A percentile compares a stretch with the other conserved stretches of the same genome.
phyloP scores from a whole-genome alignment of 2,113 vertebrate genomes.

The Lasiurus cinereus region DNA sequence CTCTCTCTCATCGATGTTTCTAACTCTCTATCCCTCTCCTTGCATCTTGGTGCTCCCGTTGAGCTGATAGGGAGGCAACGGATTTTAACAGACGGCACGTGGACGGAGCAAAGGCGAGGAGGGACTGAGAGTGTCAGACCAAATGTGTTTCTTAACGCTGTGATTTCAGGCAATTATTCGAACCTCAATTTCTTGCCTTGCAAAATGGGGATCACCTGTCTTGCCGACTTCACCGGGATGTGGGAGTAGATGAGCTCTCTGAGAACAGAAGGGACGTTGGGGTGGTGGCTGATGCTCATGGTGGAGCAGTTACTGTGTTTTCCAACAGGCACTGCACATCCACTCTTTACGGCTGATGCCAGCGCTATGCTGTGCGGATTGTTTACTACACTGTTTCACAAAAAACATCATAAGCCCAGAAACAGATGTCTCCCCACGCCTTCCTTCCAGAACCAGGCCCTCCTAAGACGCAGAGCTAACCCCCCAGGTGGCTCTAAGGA shows the following conservation, averaged over 20 bases:
- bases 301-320: background rate
- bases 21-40: no score
- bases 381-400: background rate
- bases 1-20: no score
- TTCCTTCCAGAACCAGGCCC: background rate
- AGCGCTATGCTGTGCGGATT: background rate
- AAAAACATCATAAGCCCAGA: background rate
- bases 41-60: background rate
- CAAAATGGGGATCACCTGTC: background rate
- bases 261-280: background rate
- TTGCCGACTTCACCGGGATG: background rate
- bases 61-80: background rate
- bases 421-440: background rate
- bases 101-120: background rate
- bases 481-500: background rate
- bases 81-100: background rate
- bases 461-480: fast-evolving
- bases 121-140: no score
- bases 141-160: background rate
- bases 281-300: background rate
- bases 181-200: slow-evolving; percentile 19
- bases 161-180: slow-evolving; percentile 5
- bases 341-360: background rate
- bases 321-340: background rate
- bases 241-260: background rate